These are phyloP conservation scores for Xyliphius kryptos DNA, from an alignment of 2,113 vertebrate genomes.

Conservation along the genomic window DNA sequence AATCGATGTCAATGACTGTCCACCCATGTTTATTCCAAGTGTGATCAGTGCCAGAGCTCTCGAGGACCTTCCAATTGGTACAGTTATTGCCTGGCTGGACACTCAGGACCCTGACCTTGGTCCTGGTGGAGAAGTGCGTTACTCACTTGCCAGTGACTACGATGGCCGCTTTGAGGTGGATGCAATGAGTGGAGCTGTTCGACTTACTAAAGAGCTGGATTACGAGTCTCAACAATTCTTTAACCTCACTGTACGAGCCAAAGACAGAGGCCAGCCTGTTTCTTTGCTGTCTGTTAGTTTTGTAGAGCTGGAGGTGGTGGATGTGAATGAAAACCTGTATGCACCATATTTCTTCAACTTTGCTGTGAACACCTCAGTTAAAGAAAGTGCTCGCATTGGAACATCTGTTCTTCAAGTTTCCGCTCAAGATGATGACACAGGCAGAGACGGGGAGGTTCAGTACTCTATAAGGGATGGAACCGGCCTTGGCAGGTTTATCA, in stretches of 20 bases:
- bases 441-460: slow-evolving; percentile 89
- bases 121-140: slow-evolving; percentile 86
- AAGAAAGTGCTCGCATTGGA: slow-evolving; percentile 84
- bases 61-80: slow-evolving; percentile 89
- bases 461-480: slow-evolving; percentile 93
- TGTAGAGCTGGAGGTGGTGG: slow-evolving; percentile 91
- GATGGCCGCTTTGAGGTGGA: slow-evolving; percentile 90
- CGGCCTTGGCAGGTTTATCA: slow-evolving; percentile 87
- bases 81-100: slow-evolving; percentile 91
- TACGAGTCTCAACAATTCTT: slow-evolving; percentile 95
- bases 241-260: slow-evolving; percentile 87
- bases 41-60: slow-evolving; percentile 81
- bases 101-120: slow-evolving; percentile 90
- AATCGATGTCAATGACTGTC: slow-evolving; percentile 92
- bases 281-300: slow-evolving; percentile 88
- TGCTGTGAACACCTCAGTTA: slow-evolving; percentile 77
- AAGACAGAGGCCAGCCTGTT: slow-evolving; percentile 88
- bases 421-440: slow-evolving; percentile 81
- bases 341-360: slow-evolving; percentile 87
- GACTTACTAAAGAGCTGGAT: slow-evolving; percentile 85
- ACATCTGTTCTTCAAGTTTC: slow-evolving; percentile 83
- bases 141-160: slow-evolving; percentile 84
- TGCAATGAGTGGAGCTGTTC: slow-evolving; percentile 81
- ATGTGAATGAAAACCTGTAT: slow-evolving; percentile 95
- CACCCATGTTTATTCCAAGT: slow-evolving; percentile 84